These are phyloP conservation scores for Sycophila texana DNA, from an alignment of 2,888 invertebrate species.

Conservation along the genomic window DNA sequence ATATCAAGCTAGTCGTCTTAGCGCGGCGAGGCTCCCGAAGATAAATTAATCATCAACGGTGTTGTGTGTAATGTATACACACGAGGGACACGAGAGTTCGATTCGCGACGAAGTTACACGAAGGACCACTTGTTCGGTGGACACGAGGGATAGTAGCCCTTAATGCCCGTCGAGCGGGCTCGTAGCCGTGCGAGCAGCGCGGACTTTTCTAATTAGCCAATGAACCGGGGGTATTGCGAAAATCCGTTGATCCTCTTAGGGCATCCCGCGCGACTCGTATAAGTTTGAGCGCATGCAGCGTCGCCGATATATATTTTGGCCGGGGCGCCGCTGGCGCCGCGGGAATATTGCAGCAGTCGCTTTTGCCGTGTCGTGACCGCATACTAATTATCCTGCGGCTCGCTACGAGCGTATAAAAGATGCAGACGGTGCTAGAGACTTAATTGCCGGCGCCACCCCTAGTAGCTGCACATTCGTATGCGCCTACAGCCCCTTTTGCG, in stretches of 20 bases:
- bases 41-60: slow-evolving; percentile 63
- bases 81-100: not conserved
- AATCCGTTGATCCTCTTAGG: slow-evolving; percentile 42
- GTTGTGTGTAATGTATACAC: slow-evolving; percentile 1
- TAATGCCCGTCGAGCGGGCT: not conserved
- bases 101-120: too few species aligned
- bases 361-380: slow-evolving; percentile 59
- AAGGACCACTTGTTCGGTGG: too few species aligned
- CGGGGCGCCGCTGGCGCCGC: not conserved
- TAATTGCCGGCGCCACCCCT: slow-evolving; percentile 59
- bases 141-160: too few species aligned
- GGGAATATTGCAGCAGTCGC: slow-evolving; percentile 32
- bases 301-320: not conserved
- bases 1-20: not conserved
- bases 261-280: not conserved
- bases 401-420: slow-evolving; percentile 61
- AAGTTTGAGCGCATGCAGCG: not conserved
- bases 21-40: not conserved
- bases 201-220: slow-evolving; percentile 24
- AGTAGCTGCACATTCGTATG: slow-evolving; percentile 25
- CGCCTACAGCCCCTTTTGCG: not conserved
- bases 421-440: slow-evolving; percentile 62
- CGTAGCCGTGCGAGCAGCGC: not conserved
- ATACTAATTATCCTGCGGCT: slow-evolving; percentile 61
- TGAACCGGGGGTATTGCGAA: not conserved